Evolutionary conservation across 1,140 invertebrate species (phyloP).

Genomic region (Parasteatoda tepidariorum): DNA sequence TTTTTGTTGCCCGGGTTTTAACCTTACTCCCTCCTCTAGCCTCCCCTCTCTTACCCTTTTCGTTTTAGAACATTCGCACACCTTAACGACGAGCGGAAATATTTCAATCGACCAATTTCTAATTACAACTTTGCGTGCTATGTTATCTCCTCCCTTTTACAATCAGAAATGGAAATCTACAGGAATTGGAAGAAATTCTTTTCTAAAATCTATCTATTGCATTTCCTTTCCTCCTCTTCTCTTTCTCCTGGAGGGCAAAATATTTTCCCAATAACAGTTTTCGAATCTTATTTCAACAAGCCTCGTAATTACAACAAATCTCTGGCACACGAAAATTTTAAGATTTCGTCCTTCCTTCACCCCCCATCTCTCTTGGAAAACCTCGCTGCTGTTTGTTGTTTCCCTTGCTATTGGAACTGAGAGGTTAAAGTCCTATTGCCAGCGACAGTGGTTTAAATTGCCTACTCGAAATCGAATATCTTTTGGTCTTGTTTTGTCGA

Average conservation of each 20-base stretch:
- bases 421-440: neutral
- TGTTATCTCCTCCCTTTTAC: conserved; percentile 27
- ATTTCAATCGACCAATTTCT: conserved; percentile 60
- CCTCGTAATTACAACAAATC: conserved; percentile 57
- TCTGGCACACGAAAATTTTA: conserved; percentile 55
- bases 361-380: conserved; percentile 10
- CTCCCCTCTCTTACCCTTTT: neutral
- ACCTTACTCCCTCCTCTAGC: neutral
- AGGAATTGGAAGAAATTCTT: conserved; percentile 35
- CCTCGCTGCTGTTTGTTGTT: conserved; percentile 52
- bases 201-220: neutral
- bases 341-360: conserved; percentile 38
- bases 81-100: conserved; percentile 55
- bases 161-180: conserved; percentile 54
- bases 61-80: conserved; percentile 47
- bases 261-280: conserved; percentile 62
- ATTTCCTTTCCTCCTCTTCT: neutral
- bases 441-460: neutral
- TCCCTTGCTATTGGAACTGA: conserved; percentile 45
- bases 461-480: neutral
- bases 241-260: conserved; percentile 36
- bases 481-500: neutral
- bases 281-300: conserved; percentile 62
- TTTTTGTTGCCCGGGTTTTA: conserved; percentile 40
- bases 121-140: conserved; percentile 57